phyloP scores from a whole-genome alignment of 2,797 vertebrate species.

The Micromesistius poutassou region DNA sequence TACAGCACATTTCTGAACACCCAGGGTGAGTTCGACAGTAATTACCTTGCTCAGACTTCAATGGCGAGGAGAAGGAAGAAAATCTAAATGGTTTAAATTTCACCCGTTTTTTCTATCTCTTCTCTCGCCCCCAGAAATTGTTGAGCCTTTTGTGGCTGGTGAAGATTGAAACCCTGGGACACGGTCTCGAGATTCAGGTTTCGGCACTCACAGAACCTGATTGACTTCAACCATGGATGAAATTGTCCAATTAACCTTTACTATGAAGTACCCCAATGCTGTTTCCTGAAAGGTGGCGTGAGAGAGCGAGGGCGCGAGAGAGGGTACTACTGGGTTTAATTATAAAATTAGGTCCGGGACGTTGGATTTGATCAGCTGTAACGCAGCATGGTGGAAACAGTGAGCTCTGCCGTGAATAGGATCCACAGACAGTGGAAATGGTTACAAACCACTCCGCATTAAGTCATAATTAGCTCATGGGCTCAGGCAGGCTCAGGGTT shows the following conservation, averaged over 20 bases:
- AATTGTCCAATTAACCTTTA: constrained; percentile 23
- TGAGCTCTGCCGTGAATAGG: constrained; percentile 40
- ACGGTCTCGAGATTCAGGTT: constrained; percentile 15
- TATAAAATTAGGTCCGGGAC: constrained; percentile 35
- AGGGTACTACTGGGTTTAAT: constrained; percentile 35
- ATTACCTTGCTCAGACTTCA: constrained; percentile 54
- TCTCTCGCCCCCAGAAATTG: constrained; percentile 20
- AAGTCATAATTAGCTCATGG: constrained; percentile 12
- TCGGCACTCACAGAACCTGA: constrained; percentile 24
- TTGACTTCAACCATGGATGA: constrained; percentile 22
- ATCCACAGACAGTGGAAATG: constrained; percentile 44
- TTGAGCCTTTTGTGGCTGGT: background rate
- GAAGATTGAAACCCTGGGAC: background rate
- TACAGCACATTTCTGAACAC: constrained; percentile 66
- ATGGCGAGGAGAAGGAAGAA: constrained; percentile 25
- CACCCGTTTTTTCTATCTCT: constrained; percentile 23
- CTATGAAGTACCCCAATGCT: constrained; percentile 29
- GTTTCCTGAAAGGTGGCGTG: constrained; percentile 41
- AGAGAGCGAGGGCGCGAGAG: background rate
- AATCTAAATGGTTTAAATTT: constrained; percentile 22
- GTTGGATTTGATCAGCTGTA: constrained; percentile 33
- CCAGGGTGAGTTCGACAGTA: constrained; percentile 51
- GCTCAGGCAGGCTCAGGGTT: background rate
- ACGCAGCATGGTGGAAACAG: constrained; percentile 50
- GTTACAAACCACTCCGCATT: constrained; percentile 28